Conservation (phyloP, 35 echinoderm and acorn worm species). For the Acanthaster planci region DNA sequence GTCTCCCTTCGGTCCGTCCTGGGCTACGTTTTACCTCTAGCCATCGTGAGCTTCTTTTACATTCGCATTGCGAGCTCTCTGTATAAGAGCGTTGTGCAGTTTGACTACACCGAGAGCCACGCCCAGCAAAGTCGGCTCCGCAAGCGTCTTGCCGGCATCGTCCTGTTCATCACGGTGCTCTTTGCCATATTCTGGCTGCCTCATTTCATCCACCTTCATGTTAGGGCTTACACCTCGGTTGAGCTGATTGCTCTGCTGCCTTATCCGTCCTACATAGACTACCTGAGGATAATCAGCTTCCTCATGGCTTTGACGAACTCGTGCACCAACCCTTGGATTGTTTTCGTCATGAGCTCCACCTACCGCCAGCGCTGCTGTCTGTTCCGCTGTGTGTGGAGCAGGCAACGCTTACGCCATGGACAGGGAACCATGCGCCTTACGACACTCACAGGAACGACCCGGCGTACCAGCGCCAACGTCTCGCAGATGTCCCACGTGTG, state of each 20-base stretch:
- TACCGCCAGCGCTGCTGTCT: neutral
- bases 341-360: slow-evolving; percentile 2
- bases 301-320: neutral
- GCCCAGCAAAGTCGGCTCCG: slow-evolving; percentile 1
- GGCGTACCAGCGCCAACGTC: slow-evolving; percentile 5
- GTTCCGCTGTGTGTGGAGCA: neutral
- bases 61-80: neutral
- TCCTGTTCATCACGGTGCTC: slow-evolving; percentile 4
- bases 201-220: neutral
- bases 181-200: slow-evolving; percentile 1
- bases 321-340: slow-evolving; percentile 13
- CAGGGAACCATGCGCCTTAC: slow-evolving; percentile 6
- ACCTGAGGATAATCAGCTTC: neutral
- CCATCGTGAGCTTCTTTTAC: neutral
- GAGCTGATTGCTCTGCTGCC: neutral
- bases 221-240: neutral
- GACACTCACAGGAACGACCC: neutral
- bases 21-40: neutral
- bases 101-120: neutral
- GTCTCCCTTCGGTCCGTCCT: neutral
- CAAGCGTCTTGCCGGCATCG: neutral
- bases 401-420: neutral
- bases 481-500: slow-evolving; percentile 15
- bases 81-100: neutral
- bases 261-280: neutral